A percentile compares a stretch with the other conserved stretches of the same genome.
phyloP scores from a whole-genome alignment of 2,888 invertebrate species.

The Cyrtodaria siliqua region DNA sequence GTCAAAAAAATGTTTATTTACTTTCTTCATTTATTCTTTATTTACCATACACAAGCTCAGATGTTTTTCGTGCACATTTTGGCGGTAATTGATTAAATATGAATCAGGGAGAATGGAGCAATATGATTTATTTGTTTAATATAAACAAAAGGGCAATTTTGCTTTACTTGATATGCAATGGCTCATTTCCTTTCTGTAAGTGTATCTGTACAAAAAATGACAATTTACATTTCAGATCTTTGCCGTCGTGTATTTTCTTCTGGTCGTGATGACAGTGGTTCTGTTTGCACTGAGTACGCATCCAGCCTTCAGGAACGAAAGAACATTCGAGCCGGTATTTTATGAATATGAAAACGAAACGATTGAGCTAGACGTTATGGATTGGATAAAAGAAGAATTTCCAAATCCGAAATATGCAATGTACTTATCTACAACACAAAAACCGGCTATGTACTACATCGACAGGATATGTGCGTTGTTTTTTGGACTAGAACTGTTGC shows the following conservation, averaged over 20 bases:
- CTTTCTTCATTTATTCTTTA: no score
- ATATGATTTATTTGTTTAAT: no score
- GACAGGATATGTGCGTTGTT: slow-evolving; percentile 71
- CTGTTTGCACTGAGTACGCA: slow-evolving; percentile 51
- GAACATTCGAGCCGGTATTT: not conserved
- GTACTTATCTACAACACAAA: slow-evolving; percentile 24
- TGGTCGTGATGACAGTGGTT: slow-evolving; percentile 44
- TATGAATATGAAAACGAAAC: no score
- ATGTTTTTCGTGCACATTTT: no score
- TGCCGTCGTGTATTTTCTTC: slow-evolving; percentile 35
- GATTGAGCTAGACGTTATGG: not conserved
- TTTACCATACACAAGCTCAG: no score
- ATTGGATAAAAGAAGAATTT: not conserved
- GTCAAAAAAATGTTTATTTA: no score
- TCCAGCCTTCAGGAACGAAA: slow-evolving; percentile 44
- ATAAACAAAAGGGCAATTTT: no score
- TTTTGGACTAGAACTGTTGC: slow-evolving; percentile 75
- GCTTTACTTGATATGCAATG: no score
- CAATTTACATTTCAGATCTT: slow-evolving; percentile 35
- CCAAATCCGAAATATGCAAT: slow-evolving; percentile 19
- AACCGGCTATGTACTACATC: slow-evolving; percentile 60
- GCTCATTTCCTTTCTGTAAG: no score
- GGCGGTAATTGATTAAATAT: no score
- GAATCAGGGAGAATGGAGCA: no score
- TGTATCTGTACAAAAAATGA: no score